These are phyloP conservation scores for Cepaea hortensis DNA, from an alignment of 2,888 invertebrate genomes.

Conservation along the genomic window DNA sequence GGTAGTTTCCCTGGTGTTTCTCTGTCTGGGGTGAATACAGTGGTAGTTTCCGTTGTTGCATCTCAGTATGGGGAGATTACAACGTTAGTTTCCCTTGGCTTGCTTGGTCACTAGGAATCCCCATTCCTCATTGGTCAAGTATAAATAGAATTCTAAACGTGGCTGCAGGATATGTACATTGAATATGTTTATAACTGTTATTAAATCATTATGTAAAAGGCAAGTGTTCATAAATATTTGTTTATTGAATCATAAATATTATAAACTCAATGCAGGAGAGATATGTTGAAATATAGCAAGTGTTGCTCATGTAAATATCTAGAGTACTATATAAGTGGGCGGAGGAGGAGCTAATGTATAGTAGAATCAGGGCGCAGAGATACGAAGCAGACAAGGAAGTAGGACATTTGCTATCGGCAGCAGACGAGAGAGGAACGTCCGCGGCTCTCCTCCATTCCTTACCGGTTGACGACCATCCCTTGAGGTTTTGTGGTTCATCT, in stretches of 20 bases:
- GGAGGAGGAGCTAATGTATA: background rate
- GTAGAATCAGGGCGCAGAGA: background rate
- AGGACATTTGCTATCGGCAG: background rate
- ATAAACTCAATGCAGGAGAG: background rate
- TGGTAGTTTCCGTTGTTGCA: background rate
- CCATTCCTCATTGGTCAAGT: background rate
- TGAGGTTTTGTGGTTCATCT: conserved; percentile 57
- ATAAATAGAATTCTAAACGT: conserved; percentile 16
- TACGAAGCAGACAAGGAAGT: background rate
- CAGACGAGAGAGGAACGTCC: conserved; percentile 24
- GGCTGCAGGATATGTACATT: background rate
- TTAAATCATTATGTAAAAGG: background rate
- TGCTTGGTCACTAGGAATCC: background rate
- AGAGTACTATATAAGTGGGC: background rate
- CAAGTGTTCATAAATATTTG: background rate
- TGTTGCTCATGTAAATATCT: too few relatives aligned
- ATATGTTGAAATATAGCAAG: background rate
- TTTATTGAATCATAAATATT: background rate
- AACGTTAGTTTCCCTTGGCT: background rate
- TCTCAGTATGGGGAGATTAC: background rate
- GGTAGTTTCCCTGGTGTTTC: background rate
- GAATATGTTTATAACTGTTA: background rate
- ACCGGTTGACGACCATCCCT: conserved; percentile 62
- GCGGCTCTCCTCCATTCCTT: background rate
- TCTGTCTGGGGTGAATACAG: background rate